Evolutionary conservation across 1,140 invertebrate genomes (phyloP), one percentile per base, ranked within the genome.

Genomic region (Caenorhabditis briggsae): DNA sequence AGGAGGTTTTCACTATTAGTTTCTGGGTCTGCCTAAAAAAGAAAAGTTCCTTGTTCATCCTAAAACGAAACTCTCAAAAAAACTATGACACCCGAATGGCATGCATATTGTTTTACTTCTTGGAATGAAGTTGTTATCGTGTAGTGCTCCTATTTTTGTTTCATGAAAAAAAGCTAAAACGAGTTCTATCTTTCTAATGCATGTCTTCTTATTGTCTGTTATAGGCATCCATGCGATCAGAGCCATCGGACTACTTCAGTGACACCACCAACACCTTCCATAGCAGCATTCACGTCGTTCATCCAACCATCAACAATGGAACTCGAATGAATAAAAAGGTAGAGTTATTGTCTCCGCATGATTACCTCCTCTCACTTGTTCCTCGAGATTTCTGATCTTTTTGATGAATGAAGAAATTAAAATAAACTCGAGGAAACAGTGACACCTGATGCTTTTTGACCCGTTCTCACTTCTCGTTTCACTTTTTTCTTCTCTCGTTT

Each of bases 371-470:
- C 11, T 53, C 11, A 53, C 1, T 7, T 58, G 12, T n/a, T 14
- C 56, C 16, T 58, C 6, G 12, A 58, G 59, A 61, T 61, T 18
- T 61, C 59, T 61, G 59, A 25, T 61, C 59, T 25, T 58, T 58
- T 20, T 25, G 23, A 25, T 25, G 23, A 11, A 70, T 5, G 12
- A 43, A 53, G 14, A 41, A 78, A 78, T 11, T 12, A 53, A 18
- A 23, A 70, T 7, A 78, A 78, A 53, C 70, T 23, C 16, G n/a
- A 25, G 5, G 70, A 78, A 78, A 78, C 43, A 9, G 2, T 78
- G 70, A 50, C 46, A 50, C 70, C 70, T 78, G 70, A 53, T 78
- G 70, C 46, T 50, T 78, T 78, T 78, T 50, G 46, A 78, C 70
- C 70, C 70, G 70, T 78, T 78, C 70, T 78, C 12, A 50, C 20